Evolutionary conservation across 2,113 vertebrate genomes (phyloP).

Genomic region (Oncorhynchus keta): DNA sequence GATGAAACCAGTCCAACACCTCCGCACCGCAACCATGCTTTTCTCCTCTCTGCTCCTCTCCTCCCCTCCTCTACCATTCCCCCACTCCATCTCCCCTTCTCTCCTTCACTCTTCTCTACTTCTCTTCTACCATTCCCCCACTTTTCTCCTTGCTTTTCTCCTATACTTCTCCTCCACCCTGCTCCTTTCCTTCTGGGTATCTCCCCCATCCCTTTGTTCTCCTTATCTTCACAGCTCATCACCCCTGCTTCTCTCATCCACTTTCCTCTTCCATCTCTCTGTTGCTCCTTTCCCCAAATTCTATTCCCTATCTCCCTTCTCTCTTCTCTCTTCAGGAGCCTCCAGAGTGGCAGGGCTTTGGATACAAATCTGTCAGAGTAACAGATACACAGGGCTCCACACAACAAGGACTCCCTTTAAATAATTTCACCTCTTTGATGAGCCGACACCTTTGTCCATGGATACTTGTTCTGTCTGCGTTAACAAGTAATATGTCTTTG

Average conservation of each 20-base stretch:
- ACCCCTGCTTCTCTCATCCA: background rate
- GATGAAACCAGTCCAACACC: slow-evolving; percentile 24
- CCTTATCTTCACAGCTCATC: background rate
- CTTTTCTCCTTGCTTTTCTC: no score
- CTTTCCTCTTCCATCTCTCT: background rate
- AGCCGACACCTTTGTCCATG: background rate
- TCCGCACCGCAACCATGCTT: background rate
- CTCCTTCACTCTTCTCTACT: background rate
- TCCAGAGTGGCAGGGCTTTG: background rate
- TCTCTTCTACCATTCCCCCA: no score
- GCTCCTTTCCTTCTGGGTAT: no score
- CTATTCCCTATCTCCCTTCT: background rate
- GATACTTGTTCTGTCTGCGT: background rate
- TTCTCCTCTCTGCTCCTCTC: background rate
- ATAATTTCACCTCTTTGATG: background rate
- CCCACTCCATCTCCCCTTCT: background rate
- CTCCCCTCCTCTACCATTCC: background rate
- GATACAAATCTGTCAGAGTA: background rate
- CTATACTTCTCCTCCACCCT: no score
- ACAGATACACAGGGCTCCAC: background rate
- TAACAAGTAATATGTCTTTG: background rate
- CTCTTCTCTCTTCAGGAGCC: background rate
- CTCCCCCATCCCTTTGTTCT: no score
- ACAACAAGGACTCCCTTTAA: background rate
- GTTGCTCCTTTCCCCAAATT: background rate